phyloP scores from a whole-genome alignment of 2,888 invertebrate genomes.

The Macaria notata region DNA sequence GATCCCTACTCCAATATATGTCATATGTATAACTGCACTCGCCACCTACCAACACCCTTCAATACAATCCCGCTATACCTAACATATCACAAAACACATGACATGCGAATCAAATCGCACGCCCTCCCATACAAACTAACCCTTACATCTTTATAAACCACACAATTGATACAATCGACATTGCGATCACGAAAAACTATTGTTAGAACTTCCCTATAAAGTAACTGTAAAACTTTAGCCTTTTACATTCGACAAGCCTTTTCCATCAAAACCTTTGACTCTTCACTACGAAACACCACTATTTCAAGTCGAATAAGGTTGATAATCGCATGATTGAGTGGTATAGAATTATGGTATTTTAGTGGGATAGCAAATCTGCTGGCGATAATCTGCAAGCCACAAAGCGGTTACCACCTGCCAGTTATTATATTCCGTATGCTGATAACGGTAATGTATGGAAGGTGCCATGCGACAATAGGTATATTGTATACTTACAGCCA shows the following conservation, averaged over 20 bases:
- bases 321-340: slow-evolving; percentile 7
- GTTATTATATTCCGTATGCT: slow-evolving; percentile 23
- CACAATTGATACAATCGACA: slow-evolving; percentile 61
- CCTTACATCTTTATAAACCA: slow-evolving; percentile 10
- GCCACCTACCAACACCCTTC: slow-evolving; percentile 28
- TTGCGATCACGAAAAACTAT: slow-evolving; percentile 32
- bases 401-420: slow-evolving; percentile 38
- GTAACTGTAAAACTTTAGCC: slow-evolving; percentile 34
- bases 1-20: not conserved
- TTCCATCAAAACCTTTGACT: slow-evolving; percentile 15
- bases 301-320: slow-evolving; percentile 11
- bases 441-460: slow-evolving; percentile 29
- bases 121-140: slow-evolving; percentile 25
- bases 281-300: slow-evolving; percentile 2
- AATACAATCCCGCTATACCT: slow-evolving; percentile 31
- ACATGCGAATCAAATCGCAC: slow-evolving; percentile 56
- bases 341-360: slow-evolving; percentile 3
- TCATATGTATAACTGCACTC: slow-evolving; percentile 7
- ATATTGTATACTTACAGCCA: no score
- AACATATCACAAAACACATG: slow-evolving; percentile 4
- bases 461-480: slow-evolving; percentile 3
- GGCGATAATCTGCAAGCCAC: slow-evolving; percentile 34
- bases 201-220: slow-evolving; percentile 27
- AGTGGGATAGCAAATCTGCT: slow-evolving; percentile 13
- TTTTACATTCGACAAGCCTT: slow-evolving; percentile 35